Evolutionary conservation across 2,113 vertebrate genomes (phyloP).

Genomic region (Choloepus hoffmanni): DNA sequence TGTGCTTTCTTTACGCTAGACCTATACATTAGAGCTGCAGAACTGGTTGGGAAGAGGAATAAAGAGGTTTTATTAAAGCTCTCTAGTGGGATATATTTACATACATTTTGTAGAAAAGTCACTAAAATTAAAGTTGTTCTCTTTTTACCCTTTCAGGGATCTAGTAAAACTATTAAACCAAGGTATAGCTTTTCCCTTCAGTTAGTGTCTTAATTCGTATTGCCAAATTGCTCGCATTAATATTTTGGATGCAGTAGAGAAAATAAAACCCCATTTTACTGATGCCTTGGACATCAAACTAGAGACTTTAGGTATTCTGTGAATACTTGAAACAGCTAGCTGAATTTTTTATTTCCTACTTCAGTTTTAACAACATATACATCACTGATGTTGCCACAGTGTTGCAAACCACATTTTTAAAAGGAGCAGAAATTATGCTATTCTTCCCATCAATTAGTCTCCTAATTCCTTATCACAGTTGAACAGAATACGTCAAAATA

Average conservation of each 20-base stretch:
- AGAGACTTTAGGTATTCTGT: neutral
- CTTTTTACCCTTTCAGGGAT: neutral
- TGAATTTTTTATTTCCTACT: constrained; percentile 7
- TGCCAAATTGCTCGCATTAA: constrained; percentile 2
- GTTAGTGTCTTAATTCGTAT: neutral
- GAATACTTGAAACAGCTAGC: neutral
- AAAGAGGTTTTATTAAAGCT: neutral
- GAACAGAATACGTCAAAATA: neutral
- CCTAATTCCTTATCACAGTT: neutral
- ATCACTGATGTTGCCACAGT: neutral
- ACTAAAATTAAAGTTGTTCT: neutral
- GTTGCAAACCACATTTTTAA: neutral
- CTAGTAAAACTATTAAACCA: neutral
- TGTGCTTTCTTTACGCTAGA: neutral
- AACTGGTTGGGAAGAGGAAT: neutral
- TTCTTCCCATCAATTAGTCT: neutral
- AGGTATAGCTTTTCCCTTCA: neutral
- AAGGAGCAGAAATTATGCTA: neutral
- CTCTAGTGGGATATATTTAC: neutral
- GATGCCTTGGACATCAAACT: neutral
- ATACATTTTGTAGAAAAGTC: neutral
- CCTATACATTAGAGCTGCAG: neutral
- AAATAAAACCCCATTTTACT: constrained; percentile 50
- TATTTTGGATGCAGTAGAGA: neutral
- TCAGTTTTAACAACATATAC: neutral